Conservation (phyloP, 2,797 vertebrate species). For the Lutra lutra region DNA sequence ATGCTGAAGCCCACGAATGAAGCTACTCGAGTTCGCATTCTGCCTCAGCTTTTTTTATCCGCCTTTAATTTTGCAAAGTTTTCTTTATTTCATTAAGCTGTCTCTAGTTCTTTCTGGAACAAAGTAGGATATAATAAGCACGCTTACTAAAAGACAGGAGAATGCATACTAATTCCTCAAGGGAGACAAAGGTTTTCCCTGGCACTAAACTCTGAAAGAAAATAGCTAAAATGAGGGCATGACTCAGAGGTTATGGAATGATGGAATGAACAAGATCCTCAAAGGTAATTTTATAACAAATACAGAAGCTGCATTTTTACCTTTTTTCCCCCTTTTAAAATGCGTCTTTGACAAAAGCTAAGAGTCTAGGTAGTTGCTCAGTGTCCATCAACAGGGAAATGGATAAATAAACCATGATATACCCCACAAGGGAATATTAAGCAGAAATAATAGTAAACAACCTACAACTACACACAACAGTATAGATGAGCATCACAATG, state of each 20-base stretch:
- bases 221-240: background rate
- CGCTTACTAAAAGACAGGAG: conserved; percentile 49
- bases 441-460: background rate
- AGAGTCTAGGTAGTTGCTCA: background rate
- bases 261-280: background rate
- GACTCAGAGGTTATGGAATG: background rate
- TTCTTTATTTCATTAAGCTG: conserved; percentile 56
- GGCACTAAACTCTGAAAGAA: conserved; percentile 34
- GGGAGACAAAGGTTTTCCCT: background rate
- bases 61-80: conserved; percentile 39
- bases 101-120: conserved; percentile 61
- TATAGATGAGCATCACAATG: background rate
- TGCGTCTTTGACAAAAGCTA: background rate
- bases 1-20: background rate
- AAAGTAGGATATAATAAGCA: conserved; percentile 47
- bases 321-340: background rate
- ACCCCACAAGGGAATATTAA: background rate
- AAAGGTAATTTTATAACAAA: background rate
- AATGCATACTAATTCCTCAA: conserved; percentile 44
- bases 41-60: background rate
- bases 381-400: background rate
- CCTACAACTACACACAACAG: background rate
- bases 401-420: background rate
- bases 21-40: background rate
- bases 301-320: background rate